These are phyloP conservation scores for Burhinus oedicnemus DNA, from an alignment of 2,113 vertebrate genomes.

Conservation along the genomic window DNA sequence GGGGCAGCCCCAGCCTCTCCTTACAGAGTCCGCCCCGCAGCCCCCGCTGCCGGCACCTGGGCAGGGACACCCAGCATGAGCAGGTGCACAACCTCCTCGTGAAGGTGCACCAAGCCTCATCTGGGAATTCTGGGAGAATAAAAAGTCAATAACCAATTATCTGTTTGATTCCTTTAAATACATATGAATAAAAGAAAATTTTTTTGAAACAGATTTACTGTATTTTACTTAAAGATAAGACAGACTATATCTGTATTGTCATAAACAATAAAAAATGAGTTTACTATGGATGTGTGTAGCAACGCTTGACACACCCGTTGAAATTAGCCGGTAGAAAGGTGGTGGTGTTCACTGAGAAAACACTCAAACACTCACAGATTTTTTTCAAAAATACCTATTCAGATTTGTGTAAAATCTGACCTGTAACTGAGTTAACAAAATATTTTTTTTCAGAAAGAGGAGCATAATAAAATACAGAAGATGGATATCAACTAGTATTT, in stretches of 20 bases:
- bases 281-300: neutral
- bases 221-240: neutral
- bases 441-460: neutral
- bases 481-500: neutral
- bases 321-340: neutral
- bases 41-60: rapidly evolving
- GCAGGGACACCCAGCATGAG: rapidly evolving
- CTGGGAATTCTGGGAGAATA: neutral
- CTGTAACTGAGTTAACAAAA: rapidly evolving
- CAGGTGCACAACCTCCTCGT: neutral
- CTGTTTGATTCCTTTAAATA: neutral
- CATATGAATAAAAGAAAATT: neutral
- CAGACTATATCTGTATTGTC: neutral
- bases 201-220: neutral
- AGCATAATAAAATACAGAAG: neutral
- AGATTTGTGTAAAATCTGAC: neutral
- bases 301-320: neutral
- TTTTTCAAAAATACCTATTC: neutral
- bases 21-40: rapidly evolving
- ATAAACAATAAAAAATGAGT: neutral
- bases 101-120: neutral
- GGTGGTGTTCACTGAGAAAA: neutral
- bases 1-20: neutral
- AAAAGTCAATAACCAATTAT: neutral
- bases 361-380: neutral